Percentiles rank a stretch among this genome's conserved stretches.
Conservation (phyloP, 92 coral and sea anemone species). For the Actinostola sp. region DNA sequence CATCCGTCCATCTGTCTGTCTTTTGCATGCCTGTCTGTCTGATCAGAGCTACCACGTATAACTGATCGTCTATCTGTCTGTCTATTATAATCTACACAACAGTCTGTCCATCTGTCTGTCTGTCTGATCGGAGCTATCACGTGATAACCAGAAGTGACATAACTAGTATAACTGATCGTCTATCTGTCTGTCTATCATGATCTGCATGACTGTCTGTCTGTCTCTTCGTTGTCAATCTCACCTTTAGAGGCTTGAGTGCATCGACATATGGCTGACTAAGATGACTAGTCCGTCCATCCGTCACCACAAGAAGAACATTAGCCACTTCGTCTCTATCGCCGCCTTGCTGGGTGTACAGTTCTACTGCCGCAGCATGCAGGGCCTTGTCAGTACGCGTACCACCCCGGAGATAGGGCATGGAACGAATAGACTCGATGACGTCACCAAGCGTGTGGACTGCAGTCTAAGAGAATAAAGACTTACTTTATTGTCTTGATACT, state of each 20-base stretch:
- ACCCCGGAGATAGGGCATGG: conserved; percentile 15
- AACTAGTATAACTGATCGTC: too few species aligned
- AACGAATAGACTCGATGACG: conserved; percentile 1
- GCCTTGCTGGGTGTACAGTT: conserved; percentile 16
- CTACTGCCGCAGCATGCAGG: conserved; percentile 9
- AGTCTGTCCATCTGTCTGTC: too few species aligned
- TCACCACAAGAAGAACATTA: conserved; percentile 31
- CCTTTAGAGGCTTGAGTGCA: conserved; percentile 20
- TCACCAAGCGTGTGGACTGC: conserved; percentile 9
- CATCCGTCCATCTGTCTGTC: too few species aligned
- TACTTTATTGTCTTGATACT: too few species aligned
- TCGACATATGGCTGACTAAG: conserved; percentile 17
- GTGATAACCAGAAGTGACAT: too few species aligned
- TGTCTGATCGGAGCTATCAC: too few species aligned
- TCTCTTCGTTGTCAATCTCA: not conserved
- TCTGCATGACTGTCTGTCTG: too few species aligned
- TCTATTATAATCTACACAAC: too few species aligned
- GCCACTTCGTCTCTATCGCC: conserved; percentile 25
- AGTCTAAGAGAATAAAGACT: not conserved
- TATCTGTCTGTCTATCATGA: too few species aligned
- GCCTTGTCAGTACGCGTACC: conserved; percentile 42
- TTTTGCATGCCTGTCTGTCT: too few species aligned
- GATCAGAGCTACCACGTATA: too few species aligned
- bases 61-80: too few species aligned
- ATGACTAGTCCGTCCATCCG: conserved; percentile 32